Evolutionary conservation across 2,888 invertebrate genomes (phyloP).

Genomic region (Lumbricus terrestris): DNA sequence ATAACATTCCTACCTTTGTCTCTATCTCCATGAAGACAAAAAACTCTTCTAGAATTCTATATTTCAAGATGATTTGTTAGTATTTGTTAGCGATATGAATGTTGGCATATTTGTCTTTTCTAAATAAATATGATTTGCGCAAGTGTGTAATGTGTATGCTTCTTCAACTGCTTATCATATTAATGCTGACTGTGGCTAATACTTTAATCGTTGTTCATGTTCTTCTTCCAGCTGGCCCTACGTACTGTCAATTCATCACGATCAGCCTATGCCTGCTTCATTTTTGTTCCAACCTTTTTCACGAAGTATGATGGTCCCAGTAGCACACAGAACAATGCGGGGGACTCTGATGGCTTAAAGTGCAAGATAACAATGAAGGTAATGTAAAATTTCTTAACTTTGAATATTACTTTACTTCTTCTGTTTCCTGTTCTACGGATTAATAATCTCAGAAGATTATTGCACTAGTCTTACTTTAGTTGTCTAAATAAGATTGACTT

Average conservation of each 20-base stretch:
- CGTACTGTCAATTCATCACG: slow-evolving; percentile 79
- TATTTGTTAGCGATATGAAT: not conserved
- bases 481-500: not conserved
- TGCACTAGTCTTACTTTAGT: not conserved
- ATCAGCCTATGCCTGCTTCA: slow-evolving; percentile 79
- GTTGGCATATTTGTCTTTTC: not conserved
- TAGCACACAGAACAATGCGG: slow-evolving; percentile 32
- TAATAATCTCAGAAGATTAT: not conserved
- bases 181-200: not conserved
- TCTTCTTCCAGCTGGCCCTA: slow-evolving; percentile 65
- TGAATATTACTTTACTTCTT: not conserved
- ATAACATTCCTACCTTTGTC: not conserved
- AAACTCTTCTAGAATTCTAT: too few species aligned
- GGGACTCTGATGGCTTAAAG: slow-evolving; percentile 65
- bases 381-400: not conserved
- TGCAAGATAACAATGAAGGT: slow-evolving; percentile 85
- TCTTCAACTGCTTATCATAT: not conserved
- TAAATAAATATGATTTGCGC: not conserved
- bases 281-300: slow-evolving; percentile 76
- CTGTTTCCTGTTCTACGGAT: not conserved
- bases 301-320: slow-evolving; percentile 44
- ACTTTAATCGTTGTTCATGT: not conserved
- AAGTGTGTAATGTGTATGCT: not conserved
- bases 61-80: not conserved
- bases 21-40: not conserved